Conservation (phyloP, 92 coral and sea anemone genomes). For the Pocillopora grandis region DNA sequence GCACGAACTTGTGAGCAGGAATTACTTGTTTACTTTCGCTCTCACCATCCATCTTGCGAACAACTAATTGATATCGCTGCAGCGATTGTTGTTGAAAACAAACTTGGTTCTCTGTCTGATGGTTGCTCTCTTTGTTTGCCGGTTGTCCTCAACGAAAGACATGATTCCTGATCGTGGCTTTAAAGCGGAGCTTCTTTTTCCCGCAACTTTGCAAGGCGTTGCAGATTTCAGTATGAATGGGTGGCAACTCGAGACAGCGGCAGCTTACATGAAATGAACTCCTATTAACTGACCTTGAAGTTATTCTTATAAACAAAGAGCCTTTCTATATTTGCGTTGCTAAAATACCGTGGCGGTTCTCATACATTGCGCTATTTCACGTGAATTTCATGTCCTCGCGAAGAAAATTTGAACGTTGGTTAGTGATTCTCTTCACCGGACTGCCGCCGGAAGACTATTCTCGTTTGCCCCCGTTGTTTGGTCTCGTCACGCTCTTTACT, state of each 20-base stretch:
- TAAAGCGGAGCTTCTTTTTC: background rate
- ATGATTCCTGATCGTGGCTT: background rate
- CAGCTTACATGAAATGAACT: background rate
- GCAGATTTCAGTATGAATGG: background rate
- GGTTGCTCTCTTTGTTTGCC: constrained; percentile 66
- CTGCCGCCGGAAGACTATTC: too few species aligned
- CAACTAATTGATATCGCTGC: constrained; percentile 52
- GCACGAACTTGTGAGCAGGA: constrained; percentile 32
- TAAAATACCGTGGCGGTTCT: too few species aligned
- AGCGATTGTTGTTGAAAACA: constrained; percentile 57
- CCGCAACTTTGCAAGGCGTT: background rate
- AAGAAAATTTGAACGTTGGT: too few species aligned
- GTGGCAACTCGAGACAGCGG: constrained; percentile 6
- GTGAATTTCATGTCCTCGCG: too few species aligned
- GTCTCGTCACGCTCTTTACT: too few species aligned
- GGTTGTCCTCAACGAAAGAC: constrained; percentile 22
- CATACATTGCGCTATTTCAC: too few species aligned
- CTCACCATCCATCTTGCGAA: background rate
- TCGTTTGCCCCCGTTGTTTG: too few species aligned
- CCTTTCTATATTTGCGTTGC: too few species aligned
- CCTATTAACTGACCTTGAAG: background rate
- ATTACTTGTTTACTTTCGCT: constrained; percentile 3
- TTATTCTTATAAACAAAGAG: too few species aligned
- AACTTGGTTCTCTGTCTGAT: constrained; percentile 56
- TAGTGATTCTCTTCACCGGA: too few species aligned